Percentiles rank a stretch among this genome's conserved stretches.
phyloP scores from a whole-genome alignment of 2,113 vertebrate genomes.

The zebrafish (Danio rerio) region DNA sequence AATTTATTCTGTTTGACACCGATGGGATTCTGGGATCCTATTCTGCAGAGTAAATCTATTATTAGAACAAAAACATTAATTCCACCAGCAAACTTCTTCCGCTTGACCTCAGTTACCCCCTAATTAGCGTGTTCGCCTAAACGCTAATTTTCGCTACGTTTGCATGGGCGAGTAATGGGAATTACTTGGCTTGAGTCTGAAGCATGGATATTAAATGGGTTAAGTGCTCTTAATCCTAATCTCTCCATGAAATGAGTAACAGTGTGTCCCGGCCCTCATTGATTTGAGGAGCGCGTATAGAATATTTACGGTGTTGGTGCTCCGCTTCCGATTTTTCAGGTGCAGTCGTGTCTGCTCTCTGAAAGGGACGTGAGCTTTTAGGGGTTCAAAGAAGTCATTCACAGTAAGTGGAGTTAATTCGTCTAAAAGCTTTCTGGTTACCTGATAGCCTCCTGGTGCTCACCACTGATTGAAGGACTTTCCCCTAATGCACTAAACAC shows the following conservation, averaged over 20 bases:
- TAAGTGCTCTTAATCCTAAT: constrained; percentile 65
- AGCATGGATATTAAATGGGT: constrained; percentile 50
- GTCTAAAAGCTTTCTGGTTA: constrained; percentile 37
- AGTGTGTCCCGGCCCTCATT: constrained; percentile 53
- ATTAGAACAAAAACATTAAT: neutral
- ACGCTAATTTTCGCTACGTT: neutral
- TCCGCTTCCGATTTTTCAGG: constrained; percentile 8
- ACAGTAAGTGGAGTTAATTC: constrained; percentile 32
- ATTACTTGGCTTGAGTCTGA: constrained; percentile 53
- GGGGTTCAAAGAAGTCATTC: constrained; percentile 16
- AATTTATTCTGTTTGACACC: neutral
- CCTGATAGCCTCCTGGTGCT: constrained; percentile 19
- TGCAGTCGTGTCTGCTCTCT: neutral
- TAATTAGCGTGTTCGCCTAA: constrained; percentile 17
- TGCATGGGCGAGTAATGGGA: constrained; percentile 49
- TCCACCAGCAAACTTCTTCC: neutral
- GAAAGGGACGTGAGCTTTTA: neutral
- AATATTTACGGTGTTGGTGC: constrained; percentile 14
- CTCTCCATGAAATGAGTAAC: constrained; percentile 64
- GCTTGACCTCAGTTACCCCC: constrained; percentile 11
- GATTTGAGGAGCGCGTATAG: constrained; percentile 1
- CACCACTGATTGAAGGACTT: constrained; percentile 22
- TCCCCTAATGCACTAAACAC: constrained; percentile 1
- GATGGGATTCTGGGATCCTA: too few relatives aligned
- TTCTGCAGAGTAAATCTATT: constrained; percentile 1